Base-by-base conservation (phyloP, 2,888 invertebrate species). In the Aporophyla nigra region DNA sequence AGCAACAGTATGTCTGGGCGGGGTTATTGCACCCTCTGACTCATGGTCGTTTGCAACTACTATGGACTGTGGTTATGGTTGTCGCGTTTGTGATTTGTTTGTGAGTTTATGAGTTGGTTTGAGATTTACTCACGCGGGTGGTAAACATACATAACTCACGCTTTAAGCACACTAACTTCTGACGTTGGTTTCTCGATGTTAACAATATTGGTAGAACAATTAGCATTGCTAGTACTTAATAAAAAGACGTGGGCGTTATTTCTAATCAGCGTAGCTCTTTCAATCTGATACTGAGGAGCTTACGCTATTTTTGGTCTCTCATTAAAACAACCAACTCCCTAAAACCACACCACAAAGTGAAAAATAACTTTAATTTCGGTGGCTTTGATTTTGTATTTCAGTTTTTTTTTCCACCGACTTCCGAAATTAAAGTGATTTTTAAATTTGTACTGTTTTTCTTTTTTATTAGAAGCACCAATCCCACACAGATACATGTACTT, bases 21-120 rank as follows among this genome's bases (percentile, higher is more conserved):
- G 83, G 94, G 94, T 93, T 92, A 90, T 91, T 93, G 93, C 91
- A 87, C 94, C 86, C 83, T 75, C 84, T 93, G 93, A 94, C 88
- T 94, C 94, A 94, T 88, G 83, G 78, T 40, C 73, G 78, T 84
- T 84, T 75, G 78, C 69, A 83, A 86, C 86, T 87, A 85, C 80
- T 76, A 82, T 33, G 67, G 61, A 56, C 27, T 74, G 40, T 49
- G 14, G 68, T 76, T 82, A 70, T 70, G 58, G 66, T 74, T 80
- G 74, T 81, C 78, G 74, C 76, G 72, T 83, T 70, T 76, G 79
- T 75, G 85, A 87, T 58, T 78, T 80, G 66, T 40, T 76, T 58
- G 77, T 33, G 85, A 86, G 84, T 87, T 87, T 84, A 80, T 74
- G 69, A 59, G n/a, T 63, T 43, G n/a, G 49, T 27, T 33, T 61